Percentiles rank a stretch among this genome's conserved stretches.
These are phyloP conservation scores for Brachionus manjavacas DNA, from an alignment of 1,140 invertebrate genomes.

Conservation along the genomic window DNA sequence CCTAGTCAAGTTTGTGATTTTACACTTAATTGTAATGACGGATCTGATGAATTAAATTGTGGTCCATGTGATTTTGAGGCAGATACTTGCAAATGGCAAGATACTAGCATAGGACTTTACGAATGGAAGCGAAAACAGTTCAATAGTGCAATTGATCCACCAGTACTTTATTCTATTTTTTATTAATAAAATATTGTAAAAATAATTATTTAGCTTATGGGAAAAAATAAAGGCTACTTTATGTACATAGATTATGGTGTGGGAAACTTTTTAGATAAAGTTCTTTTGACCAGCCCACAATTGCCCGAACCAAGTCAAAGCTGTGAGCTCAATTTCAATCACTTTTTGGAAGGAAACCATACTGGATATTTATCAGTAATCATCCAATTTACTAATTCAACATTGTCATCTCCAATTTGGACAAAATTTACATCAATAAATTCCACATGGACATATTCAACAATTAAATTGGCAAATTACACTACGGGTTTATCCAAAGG, in stretches of 20 bases:
- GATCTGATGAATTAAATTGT: constrained; percentile 51
- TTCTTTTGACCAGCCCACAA: constrained; percentile 48
- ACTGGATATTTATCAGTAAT: neutral
- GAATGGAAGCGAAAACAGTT: constrained; percentile 61
- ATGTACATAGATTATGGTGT: constrained; percentile 48
- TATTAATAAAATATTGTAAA: neutral
- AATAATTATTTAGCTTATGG: neutral
- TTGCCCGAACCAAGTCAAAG: constrained; percentile 46
- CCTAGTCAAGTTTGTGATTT: constrained; percentile 49
- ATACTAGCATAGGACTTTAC: constrained; percentile 41
- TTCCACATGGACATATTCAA: neutral
- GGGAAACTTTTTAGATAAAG: constrained; percentile 48
- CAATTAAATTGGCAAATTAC: constrained; percentile 29
- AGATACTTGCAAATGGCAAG: constrained; percentile 43
- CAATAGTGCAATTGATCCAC: constrained; percentile 54
- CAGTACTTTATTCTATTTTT: neutral
- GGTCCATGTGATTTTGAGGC: constrained; percentile 52
- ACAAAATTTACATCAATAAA: neutral
- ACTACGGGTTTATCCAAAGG: neutral
- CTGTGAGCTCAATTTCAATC: constrained; percentile 46
- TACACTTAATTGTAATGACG: constrained; percentile 48
- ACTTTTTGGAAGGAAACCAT: constrained; percentile 44
- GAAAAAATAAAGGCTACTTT: constrained; percentile 47
- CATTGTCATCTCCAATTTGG: neutral
- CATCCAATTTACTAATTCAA: neutral